Percentiles rank a stretch among this genome's conserved stretches.
Evolutionary conservation across 1,140 invertebrate species (phyloP).

Genomic region (Drosophila sproati): DNA sequence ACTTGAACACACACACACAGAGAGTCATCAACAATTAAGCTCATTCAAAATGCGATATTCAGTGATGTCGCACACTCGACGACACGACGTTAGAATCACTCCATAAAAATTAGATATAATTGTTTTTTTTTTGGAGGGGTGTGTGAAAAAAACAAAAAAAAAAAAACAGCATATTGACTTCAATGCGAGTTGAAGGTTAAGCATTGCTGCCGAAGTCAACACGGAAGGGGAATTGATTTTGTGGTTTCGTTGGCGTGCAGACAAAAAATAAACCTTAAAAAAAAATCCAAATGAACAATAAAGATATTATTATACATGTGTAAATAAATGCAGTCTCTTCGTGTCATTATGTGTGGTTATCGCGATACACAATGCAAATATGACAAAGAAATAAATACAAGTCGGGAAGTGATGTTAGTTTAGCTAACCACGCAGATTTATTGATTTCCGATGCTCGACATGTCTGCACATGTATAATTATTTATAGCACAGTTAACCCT

Average conservation of each 20-base stretch:
- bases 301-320: constrained; percentile 27
- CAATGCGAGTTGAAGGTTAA: constrained; percentile 82
- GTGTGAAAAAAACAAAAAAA: constrained; percentile 41
- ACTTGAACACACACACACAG: constrained; percentile 12
- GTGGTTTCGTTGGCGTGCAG: constrained; percentile 17
- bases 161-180: constrained; percentile 62
- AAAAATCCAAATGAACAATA: constrained; percentile 13
- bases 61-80: constrained; percentile 39
- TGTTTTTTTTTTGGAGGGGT: constrained; percentile 26
- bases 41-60: constrained; percentile 71
- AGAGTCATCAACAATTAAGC: constrained; percentile 78
- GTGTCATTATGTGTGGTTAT: constrained; percentile 26
- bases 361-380: neutral
- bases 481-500: neutral
- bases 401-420: constrained; percentile 20
- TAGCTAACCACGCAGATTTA: constrained; percentile 14
- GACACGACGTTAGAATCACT: constrained; percentile 67
- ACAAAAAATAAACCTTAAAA: neutral
- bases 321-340: constrained; percentile 33
- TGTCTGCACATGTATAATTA: neutral
- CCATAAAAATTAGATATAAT: constrained; percentile 71
- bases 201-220: constrained; percentile 47
- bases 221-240: constrained; percentile 45
- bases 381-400: constrained; percentile 1
- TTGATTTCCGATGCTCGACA: constrained; percentile 32